A percentile compares a stretch with the other conserved stretches of the same genome.
Conservation (phyloP, 2,113 vertebrate genomes). For the Podarcis muralis region DNA sequence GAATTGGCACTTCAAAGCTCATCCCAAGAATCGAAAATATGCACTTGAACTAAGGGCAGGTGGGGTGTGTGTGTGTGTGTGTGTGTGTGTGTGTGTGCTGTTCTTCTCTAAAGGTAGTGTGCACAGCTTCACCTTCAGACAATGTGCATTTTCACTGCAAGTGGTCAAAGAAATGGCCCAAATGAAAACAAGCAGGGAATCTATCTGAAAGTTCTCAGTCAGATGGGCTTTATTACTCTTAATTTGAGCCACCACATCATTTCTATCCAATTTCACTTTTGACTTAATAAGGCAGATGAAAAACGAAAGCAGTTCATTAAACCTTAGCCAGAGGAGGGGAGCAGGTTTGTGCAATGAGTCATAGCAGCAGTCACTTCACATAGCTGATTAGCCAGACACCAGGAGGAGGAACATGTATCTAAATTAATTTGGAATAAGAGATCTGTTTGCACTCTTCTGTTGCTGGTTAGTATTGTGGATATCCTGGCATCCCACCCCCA, state of each 20-base stretch:
- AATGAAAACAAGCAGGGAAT: background rate
- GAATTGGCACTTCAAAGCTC: background rate
- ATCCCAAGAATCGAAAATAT: background rate
- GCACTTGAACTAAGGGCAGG: background rate
- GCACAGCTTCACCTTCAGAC: background rate
- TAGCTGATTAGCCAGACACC: background rate
- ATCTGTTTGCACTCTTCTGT: background rate
- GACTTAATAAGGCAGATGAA: background rate
- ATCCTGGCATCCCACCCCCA: background rate
- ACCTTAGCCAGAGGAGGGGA: background rate
- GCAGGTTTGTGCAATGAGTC: slow-evolving; percentile 8
- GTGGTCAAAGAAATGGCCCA: background rate
- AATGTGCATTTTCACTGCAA: background rate
- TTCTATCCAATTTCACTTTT: background rate
- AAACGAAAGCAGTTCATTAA: background rate
- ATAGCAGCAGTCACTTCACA: background rate
- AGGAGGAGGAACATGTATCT: background rate
- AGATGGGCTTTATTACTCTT: background rate
- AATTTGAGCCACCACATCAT: background rate
- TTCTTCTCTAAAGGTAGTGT: background rate
- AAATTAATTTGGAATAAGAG: background rate
- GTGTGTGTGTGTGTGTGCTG: too few relatives aligned
- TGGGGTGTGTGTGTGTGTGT: too few relatives aligned
- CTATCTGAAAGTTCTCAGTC: background rate
- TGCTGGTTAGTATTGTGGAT: background rate